Conservation (phyloP, 2,113 vertebrate species). For the Cyphomyrus plagiostoma region DNA sequence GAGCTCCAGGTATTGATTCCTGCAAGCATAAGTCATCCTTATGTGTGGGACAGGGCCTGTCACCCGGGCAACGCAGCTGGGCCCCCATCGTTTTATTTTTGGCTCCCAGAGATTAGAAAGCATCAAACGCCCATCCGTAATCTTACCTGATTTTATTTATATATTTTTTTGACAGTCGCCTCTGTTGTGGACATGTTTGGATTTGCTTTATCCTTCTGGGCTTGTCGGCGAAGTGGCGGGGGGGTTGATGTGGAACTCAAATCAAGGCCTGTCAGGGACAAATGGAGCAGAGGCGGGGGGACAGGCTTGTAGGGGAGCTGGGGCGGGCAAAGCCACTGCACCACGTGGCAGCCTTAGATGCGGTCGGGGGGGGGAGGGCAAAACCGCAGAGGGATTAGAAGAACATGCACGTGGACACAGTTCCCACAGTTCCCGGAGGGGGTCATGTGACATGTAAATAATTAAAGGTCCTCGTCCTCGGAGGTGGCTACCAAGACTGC, state of each 20-base stretch:
- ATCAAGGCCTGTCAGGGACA: not conserved
- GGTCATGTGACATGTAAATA: not conserved
- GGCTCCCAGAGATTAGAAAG: not conserved
- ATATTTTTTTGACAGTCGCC: not conserved
- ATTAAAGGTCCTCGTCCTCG: not conserved
- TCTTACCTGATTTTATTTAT: not conserved
- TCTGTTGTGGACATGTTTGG: not conserved
- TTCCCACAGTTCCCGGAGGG: not conserved
- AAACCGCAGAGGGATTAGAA: not conserved
- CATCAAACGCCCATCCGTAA: not conserved
- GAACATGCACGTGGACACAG: not conserved
- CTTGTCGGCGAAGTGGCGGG: not conserved
- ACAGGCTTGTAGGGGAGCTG: not conserved
- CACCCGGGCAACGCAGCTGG: not conserved
- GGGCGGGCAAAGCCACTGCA: not conserved
- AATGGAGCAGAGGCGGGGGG: not conserved
- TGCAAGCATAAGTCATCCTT: not conserved
- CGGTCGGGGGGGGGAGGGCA: not conserved
- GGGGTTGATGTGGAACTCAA: not conserved
- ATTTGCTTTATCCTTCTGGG: not conserved
- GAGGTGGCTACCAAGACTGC: not conserved
- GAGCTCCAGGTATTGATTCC: constrained; percentile 9
- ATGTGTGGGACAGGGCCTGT: not conserved
- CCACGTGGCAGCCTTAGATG: not conserved
- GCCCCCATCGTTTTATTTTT: not conserved